Base-by-base conservation (phyloP, 2,888 invertebrate genomes). In the Dione juno region DNA sequence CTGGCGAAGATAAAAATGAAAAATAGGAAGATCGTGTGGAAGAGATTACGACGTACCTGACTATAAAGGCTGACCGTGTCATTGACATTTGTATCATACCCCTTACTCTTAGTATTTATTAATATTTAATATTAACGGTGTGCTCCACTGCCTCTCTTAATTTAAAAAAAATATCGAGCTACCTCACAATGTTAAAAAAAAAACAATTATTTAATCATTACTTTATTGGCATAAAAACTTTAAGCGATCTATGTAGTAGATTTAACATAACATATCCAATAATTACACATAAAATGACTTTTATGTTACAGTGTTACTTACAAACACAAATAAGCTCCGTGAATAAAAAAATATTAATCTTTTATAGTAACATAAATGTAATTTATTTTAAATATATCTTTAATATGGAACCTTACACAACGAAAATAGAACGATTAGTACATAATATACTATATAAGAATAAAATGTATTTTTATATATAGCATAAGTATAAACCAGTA, bases 141-240 rank as follows among this genome's bases (percentile, higher is more conserved):
- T 16, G 52, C 19, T 61, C 67, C 69, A 72, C 72, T 69, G 72
- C 72, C 69, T 52, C 52, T 10, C 57, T 52, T 16, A 28, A 2
- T 28, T 61, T 11, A 45, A 43, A 59, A 74, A 48, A 66, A 71
- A 40, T 54, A 53, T 68, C 48, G 35, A 74, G 53, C 68, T 75
- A 73, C 75, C 74, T 76, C 74, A 71, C 9, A 40, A 35, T 59
- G 61, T 63, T 52, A 71, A 72, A 66, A 50, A 68, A 35, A 63
- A 68, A 19, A 54, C 52, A 43, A 57, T 70, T 64, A 67, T 70
- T 70, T 68, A 77, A 69, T 76, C 69, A 78, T 79, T 74, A 82
- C 78, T 89, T 89, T 89, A 90, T 89, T 89, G 81, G 88, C 89
- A 89, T 89, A 88, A 82, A 90, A 88, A 89, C 80, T 85, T 86